Percentiles rank a stretch among this genome's conserved stretches.
These are phyloP conservation scores for Drosophila quadrilineata DNA, from an alignment of 1,140 invertebrate species.

Conservation along the genomic window DNA sequence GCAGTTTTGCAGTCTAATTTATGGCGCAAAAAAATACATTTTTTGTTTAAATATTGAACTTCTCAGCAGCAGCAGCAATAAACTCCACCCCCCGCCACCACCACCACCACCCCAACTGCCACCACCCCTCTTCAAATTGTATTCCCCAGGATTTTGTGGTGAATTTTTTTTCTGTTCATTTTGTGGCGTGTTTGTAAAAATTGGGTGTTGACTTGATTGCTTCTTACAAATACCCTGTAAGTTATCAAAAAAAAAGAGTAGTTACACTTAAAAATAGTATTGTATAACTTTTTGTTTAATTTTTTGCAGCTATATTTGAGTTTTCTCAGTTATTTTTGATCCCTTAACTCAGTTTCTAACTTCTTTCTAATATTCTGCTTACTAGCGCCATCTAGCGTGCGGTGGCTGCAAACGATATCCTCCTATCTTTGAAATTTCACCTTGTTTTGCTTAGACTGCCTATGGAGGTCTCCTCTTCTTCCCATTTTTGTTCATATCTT, in stretches of 20 bases:
- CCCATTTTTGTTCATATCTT: no score
- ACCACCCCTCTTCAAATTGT: neutral
- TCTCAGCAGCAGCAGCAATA: constrained; percentile 15
- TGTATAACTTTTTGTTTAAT: neutral
- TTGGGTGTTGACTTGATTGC: constrained; percentile 73
- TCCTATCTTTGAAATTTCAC: no score
- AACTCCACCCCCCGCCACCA: no score
- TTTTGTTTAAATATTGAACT: constrained; percentile 65
- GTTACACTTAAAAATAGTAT: neutral
- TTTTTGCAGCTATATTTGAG: no score
- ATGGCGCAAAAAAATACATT: constrained; percentile 65
- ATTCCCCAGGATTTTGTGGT: constrained; percentile 20
- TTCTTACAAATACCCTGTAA: constrained; percentile 15
- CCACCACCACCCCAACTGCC: neutral
- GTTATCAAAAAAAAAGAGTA: neutral
- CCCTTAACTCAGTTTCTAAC: no score
- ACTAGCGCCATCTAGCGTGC: no score
- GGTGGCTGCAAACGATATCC: no score
- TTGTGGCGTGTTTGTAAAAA: no score
- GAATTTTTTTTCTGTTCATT: constrained; percentile 45
- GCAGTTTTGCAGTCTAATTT: constrained; percentile 61
- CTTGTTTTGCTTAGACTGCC: no score
- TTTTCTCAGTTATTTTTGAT: no score
- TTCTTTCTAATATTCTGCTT: no score
- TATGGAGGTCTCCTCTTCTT: no score